Base-by-base conservation (phyloP, 2,888 invertebrate genomes). In the Himalopsyche anomala region DNA sequence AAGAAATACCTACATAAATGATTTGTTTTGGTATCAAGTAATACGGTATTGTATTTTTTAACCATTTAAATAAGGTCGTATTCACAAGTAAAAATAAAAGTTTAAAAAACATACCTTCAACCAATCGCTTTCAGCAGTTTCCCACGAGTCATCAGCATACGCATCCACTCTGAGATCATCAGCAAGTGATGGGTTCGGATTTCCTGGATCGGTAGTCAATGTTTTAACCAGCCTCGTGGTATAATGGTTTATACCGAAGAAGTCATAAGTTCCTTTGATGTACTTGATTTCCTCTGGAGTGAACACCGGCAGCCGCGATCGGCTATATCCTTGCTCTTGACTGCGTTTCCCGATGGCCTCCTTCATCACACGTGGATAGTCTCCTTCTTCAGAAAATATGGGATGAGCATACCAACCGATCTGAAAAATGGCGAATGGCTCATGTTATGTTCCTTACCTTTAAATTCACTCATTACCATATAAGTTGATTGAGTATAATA, bases 161-260 rank as follows among this genome's bases (percentile, higher is more conserved):
- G 36, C 36, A 38, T 82, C 82, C 4, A 82, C 55, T 4, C 82
- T 38, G 36, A 38, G 36, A 55, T 82, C 82, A 51, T 82, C 82
- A 11, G 6, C 55, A 36, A 55, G 84, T 8, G 40, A 38, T 9
- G 82, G 79, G 69, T 42, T 74, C 6, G 28, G 19, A 80, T 74
- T 36, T n/a, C 9, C 40, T 12, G 62, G 45, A 17, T 83, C 69
- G 4, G 79, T 11, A 45, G n/a, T 11, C 19, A 81, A 28, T 15
- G 80, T 56, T 69, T 62, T 69, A 8, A 8, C 91, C 81, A 94
- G 89, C 86, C 90, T 90, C 8, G 94, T 91, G 0, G 94, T 93
- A 90, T 96, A 96, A 88, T 95, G 94, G 89, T 96, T 96, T 5
- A 96, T 90, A 8, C 95, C 96, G 87, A 96, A 94, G 91, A 95